phyloP scores from a whole-genome alignment of 1,140 invertebrate genomes.

The Papilio machaon region DNA sequence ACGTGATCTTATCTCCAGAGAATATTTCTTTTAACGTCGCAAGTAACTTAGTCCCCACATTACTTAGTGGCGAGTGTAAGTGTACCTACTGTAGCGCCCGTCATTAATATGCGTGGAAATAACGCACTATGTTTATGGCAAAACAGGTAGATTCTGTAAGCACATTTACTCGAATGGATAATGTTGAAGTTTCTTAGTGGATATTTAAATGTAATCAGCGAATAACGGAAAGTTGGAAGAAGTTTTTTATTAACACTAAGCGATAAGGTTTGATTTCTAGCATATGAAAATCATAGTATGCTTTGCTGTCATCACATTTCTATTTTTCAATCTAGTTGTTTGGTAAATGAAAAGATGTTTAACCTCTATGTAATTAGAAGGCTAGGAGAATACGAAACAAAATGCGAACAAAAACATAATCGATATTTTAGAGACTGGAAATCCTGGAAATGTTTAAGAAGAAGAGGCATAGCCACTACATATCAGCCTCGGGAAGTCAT shows the following conservation, averaged over 20 bases:
- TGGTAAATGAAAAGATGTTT: neutral
- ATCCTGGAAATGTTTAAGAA: too few relatives aligned
- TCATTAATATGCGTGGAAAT: conserved; percentile 40
- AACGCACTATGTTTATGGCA: conserved; percentile 33
- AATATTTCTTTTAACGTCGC: conserved; percentile 29
- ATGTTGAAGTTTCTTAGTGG: conserved; percentile 24
- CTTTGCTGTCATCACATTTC: neutral
- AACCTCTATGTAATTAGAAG: too few relatives aligned
- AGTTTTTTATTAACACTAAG: neutral
- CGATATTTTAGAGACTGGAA: too few relatives aligned
- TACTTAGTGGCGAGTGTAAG: conserved; percentile 31
- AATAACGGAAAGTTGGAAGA: conserved; percentile 16
- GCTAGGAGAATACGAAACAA: too few relatives aligned
- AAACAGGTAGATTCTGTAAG: conserved; percentile 38
- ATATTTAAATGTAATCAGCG: conserved; percentile 20
- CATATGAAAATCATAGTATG: neutral
- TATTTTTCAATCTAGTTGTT: neutral
- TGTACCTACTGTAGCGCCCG: conserved; percentile 21
- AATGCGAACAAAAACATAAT: too few relatives aligned
- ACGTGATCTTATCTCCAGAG: neutral
- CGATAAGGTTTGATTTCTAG: neutral
- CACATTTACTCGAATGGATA: conserved; percentile 37
- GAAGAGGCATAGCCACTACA: too few relatives aligned
- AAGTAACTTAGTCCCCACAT: conserved; percentile 28
- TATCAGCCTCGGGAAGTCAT: too few relatives aligned